phyloP scores from a whole-genome alignment of 2,797 vertebrate species.

The Sarcophilus harrisii region DNA sequence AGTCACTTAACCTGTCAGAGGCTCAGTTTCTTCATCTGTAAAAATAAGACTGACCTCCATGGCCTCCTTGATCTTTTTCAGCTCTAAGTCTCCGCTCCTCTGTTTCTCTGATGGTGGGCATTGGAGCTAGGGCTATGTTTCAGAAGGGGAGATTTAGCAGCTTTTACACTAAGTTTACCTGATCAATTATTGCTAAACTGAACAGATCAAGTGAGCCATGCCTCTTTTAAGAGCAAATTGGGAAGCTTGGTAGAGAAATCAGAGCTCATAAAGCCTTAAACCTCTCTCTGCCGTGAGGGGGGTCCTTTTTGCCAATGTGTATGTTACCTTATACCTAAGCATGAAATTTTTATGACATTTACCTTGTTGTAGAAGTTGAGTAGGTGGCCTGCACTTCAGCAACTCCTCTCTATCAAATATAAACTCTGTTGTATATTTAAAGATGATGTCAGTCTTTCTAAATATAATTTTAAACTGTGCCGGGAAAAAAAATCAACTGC shows the following conservation, averaged over 20 bases:
- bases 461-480: constrained; percentile 80
- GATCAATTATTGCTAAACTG: not conserved
- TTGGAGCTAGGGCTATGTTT: not conserved
- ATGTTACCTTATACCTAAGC: constrained; percentile 69
- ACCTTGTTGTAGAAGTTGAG: constrained; percentile 70
- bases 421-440: constrained; percentile 79
- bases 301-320: constrained; percentile 23
- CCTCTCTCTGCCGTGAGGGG: not conserved
- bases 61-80: not conserved
- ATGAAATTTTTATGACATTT: constrained; percentile 70
- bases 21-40: not conserved
- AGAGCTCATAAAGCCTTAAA: constrained; percentile 28
- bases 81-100: not conserved
- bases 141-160: not conserved
- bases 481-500: constrained; percentile 78
- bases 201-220: not conserved
- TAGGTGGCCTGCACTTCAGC: constrained; percentile 77
- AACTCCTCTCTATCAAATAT: constrained; percentile 75
- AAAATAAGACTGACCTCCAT: not conserved
- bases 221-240: constrained; percentile 45
- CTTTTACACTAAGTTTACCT: not conserved
- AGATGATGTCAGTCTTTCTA: constrained; percentile 81
- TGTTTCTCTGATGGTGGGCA: not conserved
- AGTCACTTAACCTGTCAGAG: not conserved
- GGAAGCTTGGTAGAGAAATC: constrained; percentile 42